Base-by-base conservation (phyloP, 2,797 vertebrate species). In the Limosa lapponica region DNA sequence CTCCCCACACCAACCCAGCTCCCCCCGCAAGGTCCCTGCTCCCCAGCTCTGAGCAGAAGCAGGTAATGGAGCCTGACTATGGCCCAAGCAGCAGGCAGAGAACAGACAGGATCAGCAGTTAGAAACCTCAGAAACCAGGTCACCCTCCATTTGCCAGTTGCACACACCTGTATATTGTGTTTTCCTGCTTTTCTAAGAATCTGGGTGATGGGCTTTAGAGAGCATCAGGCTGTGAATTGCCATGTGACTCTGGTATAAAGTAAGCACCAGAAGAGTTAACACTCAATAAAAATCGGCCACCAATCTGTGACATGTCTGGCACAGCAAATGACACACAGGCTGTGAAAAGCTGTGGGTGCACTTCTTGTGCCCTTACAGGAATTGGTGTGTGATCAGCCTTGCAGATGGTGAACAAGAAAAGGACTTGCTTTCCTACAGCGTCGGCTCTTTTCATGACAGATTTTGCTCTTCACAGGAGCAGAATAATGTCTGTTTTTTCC, bases 41-140 rank as follows among this genome's bases (percentile, higher is more conserved):
- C 11, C 64, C 28, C 36, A 67, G 24, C 41, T 69, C 67, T 5
- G 8, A 34, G 51, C 28, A 90, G 55, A 25, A 77, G 4, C 36
- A 36, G 48, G 28, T 49, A 3, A 1, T 3, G 14, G n/a, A 30
- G 24, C 27, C 52, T 59, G 73, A 30, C 23, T 15, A 5, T 6
- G 39, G 79, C 44, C 80, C 14, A 5, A 61, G 62, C 0, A 0
- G 46, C 67, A 37, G 46, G 70, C 43, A 62, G 69, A 8, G 25
- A 59, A 30, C 83, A 69, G 51, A 2, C 39, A 30, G 79, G 62
- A 57, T 24, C 81, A 61, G 49, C 49, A 48, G 90, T 66, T 71
- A 39, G 48, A 94, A 88, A 81, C 82, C 83, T 73, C 74, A 10
- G 74, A 64, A 88, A 82, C 32, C 66, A 25, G 80, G 71, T 74